Evolutionary conservation across 1,140 invertebrate genomes (phyloP).

Genomic region (Trichogramma pretiosum): DNA sequence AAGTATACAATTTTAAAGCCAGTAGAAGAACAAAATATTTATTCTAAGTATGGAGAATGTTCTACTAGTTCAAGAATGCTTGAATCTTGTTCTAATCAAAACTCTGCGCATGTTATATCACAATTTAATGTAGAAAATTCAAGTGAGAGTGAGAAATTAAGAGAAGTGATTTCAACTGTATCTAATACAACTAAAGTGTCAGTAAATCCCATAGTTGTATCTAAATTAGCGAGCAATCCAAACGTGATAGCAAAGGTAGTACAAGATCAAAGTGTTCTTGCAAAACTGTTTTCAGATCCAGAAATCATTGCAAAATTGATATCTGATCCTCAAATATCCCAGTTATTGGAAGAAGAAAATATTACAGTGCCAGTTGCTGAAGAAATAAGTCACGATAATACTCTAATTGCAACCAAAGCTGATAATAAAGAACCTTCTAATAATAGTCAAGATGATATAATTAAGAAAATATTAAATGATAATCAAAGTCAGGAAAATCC

Average conservation of each 20-base stretch:
- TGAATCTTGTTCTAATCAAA: slow-evolving; percentile 10
- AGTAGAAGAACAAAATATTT: not conserved
- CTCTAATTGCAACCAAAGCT: not conserved
- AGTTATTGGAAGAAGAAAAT: slow-evolving; percentile 29
- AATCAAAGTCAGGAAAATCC: slow-evolving; percentile 29
- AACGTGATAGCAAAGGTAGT: slow-evolving; percentile 33
- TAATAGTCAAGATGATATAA: not conserved
- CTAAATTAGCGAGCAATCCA: slow-evolving; percentile 31
- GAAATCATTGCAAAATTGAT: slow-evolving; percentile 25
- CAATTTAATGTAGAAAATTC: slow-evolving; percentile 22
- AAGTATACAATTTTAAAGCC: slow-evolving; percentile 3
- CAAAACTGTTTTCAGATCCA: slow-evolving; percentile 35
- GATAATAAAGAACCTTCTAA: slow-evolving; percentile 5
- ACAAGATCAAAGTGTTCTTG: slow-evolving; percentile 30
- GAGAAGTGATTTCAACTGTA: too few species aligned
- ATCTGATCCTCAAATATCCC: slow-evolving; percentile 29
- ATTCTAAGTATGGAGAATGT: slow-evolving; percentile 2
- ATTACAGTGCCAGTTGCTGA: not conserved
- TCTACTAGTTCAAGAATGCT: not conserved
- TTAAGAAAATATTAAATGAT: not conserved
- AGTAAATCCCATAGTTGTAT: slow-evolving; percentile 11
- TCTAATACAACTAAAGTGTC: slow-evolving; percentile 23
- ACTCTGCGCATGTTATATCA: slow-evolving; percentile 18
- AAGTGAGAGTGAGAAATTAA: slow-evolving; percentile 16
- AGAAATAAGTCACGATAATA: not conserved